A percentile compares a stretch with the other conserved stretches of the same genome.
Conservation (phyloP, 2,888 invertebrate genomes). For the Nephrotoma flavescens region DNA sequence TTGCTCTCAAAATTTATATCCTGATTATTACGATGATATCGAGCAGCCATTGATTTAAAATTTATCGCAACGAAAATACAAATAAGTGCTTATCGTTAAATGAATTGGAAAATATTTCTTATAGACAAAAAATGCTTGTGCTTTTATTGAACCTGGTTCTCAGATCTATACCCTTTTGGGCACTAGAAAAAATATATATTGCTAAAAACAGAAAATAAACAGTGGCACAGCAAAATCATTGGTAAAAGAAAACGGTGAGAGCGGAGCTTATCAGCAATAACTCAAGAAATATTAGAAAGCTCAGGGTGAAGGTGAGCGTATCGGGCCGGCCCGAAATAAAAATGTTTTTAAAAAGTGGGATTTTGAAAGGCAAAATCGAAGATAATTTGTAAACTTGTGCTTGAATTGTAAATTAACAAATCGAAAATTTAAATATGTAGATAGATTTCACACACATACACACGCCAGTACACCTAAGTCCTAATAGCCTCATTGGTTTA, state of each 20-base stretch:
- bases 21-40: slow-evolving; percentile 89
- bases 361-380: no score
- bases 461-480: no score
- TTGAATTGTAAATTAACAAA: no score
- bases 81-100: slow-evolving; percentile 63
- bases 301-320: slow-evolving; percentile 43
- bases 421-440: no score
- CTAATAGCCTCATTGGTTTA: no score
- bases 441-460: no score
- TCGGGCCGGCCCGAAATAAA: no score
- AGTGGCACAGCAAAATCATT: slow-evolving; percentile 42
- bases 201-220: slow-evolving; percentile 56
- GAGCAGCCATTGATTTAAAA: slow-evolving; percentile 91
- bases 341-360: no score
- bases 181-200: slow-evolving; percentile 75
- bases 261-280: slow-evolving; percentile 38
- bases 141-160: slow-evolving; percentile 92
- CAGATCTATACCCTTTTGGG: slow-evolving; percentile 95
- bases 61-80: slow-evolving; percentile 85
- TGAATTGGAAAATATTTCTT: slow-evolving; percentile 78
- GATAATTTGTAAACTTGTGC: no score
- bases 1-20: slow-evolving; percentile 86
- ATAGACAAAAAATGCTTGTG: slow-evolving; percentile 84
- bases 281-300: slow-evolving; percentile 45
- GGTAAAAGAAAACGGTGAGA: slow-evolving; percentile 47